Evolutionary conservation across 2,113 vertebrate species (phyloP).

Genomic region (Callipepla squamata): DNA sequence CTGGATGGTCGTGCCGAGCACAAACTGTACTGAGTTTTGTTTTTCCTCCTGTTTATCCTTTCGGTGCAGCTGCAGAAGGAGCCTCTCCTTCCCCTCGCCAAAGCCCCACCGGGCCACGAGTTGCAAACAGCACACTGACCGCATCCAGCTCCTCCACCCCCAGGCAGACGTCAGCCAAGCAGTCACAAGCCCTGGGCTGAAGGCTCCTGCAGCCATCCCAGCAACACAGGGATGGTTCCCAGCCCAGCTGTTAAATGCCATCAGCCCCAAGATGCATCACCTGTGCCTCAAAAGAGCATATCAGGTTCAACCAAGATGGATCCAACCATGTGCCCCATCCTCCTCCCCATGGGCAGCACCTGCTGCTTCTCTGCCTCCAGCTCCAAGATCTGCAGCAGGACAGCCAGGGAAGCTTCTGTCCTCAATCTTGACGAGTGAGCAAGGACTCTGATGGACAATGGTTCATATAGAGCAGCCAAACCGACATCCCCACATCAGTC

Average conservation of each 20-base stretch:
- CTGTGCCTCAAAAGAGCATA: neutral
- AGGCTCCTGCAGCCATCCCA: neutral
- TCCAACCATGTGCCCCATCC: neutral
- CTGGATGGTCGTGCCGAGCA: slow-evolving; percentile 30
- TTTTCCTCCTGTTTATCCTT: slow-evolving; percentile 55
- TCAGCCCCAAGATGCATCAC: neutral
- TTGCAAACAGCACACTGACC: slow-evolving; percentile 18
- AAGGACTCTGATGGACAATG: neutral
- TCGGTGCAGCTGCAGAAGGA: slow-evolving; percentile 56
- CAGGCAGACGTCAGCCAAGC: neutral
- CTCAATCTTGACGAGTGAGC: neutral
- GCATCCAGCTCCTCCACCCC: neutral
- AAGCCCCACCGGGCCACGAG: slow-evolving; percentile 7
- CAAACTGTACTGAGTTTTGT: slow-evolving; percentile 15
- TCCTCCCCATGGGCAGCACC: neutral
- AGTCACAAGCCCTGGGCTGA: neutral
- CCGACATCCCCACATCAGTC: neutral
- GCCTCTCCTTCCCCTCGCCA: slow-evolving; percentile 7
- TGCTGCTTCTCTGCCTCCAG: neutral
- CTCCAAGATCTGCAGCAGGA: neutral
- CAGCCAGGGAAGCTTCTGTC: neutral
- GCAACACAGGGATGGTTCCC: neutral
- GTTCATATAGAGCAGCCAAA: neutral
- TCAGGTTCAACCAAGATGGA: neutral
- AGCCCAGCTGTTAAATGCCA: neutral